Base-by-base conservation (phyloP, 2,113 vertebrate species). In the Aldabrachelys gigantea region DNA sequence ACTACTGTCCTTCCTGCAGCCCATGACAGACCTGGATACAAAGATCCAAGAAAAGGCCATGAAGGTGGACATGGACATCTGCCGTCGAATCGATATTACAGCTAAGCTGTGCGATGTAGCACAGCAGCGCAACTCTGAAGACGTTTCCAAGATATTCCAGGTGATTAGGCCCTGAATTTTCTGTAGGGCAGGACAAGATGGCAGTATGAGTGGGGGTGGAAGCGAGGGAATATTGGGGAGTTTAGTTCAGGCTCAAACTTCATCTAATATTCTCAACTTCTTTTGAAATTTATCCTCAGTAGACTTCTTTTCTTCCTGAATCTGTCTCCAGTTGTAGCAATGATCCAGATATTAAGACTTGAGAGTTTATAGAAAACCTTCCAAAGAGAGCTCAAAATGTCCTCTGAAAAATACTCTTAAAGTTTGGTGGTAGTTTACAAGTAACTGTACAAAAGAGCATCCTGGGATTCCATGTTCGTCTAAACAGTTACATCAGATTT, bases 31-130 rank as follows among this genome's bases (percentile, higher is more conserved):
- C 97, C 99, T 99, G 99, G 99, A 99, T 98, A 98, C 99, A 94
- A 99, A 99, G 99, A 99, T 99, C 96, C 99, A 99, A 98, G 99
- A 99, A 98, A 99, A 99, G 97, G 99, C 99, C 98, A 98, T 99
- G 98, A 99, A 98, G 95, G 99, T 99, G 97, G 99, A 99, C 98
- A 99, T 99, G 99, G 99, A 99, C 98, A 99, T 99, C 99, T 99
- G 99, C 97, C 98, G 99, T 72, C 98, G 99, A 65, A 99, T 99
- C 95, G 99, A 99, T 98, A 99, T 99, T 99, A 99, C 99, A 41
- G 99, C 99, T 96, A 99, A 99, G 98, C 99, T 99, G 98, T 99
- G 99, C 41, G 99, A 99, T 93, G 99, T 99, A 80, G 99, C 99
- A 35, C 99, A 99, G 98, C 99, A 99, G 98, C 98, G 99, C 97